These are phyloP conservation scores for Clitarchus hookeri DNA, from an alignment of 2,888 invertebrate genomes.

Conservation along the genomic window DNA sequence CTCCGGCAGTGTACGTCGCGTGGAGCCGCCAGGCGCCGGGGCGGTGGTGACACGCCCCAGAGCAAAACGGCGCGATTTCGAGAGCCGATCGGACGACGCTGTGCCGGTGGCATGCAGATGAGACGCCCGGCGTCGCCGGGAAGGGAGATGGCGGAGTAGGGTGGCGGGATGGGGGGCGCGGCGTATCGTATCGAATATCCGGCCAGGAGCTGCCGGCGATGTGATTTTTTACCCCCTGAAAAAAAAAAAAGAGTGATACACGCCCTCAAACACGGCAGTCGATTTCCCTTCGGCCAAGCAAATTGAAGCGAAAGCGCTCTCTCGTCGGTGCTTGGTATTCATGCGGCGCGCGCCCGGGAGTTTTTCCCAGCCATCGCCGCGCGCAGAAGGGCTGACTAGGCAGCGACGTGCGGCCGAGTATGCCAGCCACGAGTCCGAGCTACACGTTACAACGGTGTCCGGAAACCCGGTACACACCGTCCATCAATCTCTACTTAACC, in stretches of 20 bases:
- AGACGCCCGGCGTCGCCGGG: neutral
- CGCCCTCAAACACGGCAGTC: constrained; percentile 14
- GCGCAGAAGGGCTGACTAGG: neutral
- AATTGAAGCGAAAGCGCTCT: constrained; percentile 1
- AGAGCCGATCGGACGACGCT: too few relatives aligned
- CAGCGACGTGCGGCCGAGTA: neutral
- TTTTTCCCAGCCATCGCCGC: neutral
- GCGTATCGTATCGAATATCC: constrained; percentile 2
- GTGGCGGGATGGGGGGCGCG: neutral
- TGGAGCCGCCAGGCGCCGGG: too few relatives aligned
- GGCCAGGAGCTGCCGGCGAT: constrained; percentile 14
- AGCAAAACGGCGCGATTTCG: too few relatives aligned
- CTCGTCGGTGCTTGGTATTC: neutral
- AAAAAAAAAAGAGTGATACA: constrained; percentile 7
- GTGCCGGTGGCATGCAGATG: neutral
- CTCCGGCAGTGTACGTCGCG: too few relatives aligned
- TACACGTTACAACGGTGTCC: too few relatives aligned
- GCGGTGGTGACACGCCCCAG: too few relatives aligned
- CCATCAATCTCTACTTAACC: too few relatives aligned
- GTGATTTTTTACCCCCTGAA: neutral
- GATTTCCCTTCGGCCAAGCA: neutral
- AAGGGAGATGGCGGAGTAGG: neutral
- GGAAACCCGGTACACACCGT: too few relatives aligned
- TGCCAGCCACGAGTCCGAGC: neutral
- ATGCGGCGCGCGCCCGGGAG: neutral